These are phyloP conservation scores for Heterotilapia buettikoferi DNA, from an alignment of 2,113 vertebrate species.

Conservation along the genomic window DNA sequence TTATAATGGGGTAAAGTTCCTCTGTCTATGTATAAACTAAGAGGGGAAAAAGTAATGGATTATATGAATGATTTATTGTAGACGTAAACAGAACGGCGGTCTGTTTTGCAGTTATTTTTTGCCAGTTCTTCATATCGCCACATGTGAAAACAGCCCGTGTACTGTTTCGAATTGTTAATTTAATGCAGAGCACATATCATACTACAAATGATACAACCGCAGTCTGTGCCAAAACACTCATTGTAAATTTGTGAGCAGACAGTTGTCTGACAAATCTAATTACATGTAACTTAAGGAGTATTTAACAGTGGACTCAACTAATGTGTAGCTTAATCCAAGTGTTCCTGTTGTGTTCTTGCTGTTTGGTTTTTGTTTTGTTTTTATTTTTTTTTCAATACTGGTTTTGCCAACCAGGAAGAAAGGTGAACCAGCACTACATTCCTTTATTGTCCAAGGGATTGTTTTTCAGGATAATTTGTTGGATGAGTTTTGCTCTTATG, in stretches of 20 bases:
- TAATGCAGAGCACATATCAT: neutral
- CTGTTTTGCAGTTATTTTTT: neutral
- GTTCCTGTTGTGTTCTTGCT: neutral
- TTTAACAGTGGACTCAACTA: neutral
- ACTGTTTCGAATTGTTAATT: neutral
- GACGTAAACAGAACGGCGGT: neutral
- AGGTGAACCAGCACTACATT: conserved; percentile 63
- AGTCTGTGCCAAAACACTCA: conserved; percentile 46
- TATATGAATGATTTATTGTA: neutral
- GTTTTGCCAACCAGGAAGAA: neutral
- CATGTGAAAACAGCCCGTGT: neutral
- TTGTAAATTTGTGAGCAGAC: neutral
- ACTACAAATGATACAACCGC: neutral
- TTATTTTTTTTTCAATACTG: neutral
- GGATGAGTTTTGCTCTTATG: conserved; percentile 6
- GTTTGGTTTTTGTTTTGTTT: neutral
- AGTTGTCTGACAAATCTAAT: neutral
- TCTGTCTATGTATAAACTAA: neutral
- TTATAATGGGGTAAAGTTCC: neutral
- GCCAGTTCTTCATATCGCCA: neutral
- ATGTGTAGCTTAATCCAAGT: conserved; percentile 42
- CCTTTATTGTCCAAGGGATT: conserved; percentile 33
- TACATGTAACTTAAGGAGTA: neutral
- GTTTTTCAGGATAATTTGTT: conserved; percentile 15
- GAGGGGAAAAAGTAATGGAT: neutral